These are phyloP conservation scores for Micropterix aruncella DNA, from an alignment of 2,888 invertebrate species.

Conservation along the genomic window DNA sequence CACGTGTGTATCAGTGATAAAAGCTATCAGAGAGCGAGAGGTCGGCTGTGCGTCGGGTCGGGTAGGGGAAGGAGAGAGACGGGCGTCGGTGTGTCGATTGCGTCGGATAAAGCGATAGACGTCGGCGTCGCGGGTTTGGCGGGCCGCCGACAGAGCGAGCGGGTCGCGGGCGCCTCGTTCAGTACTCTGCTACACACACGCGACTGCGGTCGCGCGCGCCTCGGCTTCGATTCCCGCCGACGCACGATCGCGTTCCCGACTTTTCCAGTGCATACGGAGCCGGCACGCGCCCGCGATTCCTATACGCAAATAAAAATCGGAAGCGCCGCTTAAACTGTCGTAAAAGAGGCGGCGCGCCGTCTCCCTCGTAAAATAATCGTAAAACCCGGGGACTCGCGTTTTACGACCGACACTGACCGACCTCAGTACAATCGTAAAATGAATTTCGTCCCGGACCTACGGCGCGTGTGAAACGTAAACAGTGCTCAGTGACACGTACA, in stretches of 20 bases:
- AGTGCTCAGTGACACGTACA: not conserved
- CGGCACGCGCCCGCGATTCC: not conserved
- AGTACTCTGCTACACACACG: slow-evolving; percentile 39
- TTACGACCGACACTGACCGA: not conserved
- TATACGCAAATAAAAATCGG: slow-evolving; percentile 7
- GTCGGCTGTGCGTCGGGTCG: slow-evolving; percentile 17
- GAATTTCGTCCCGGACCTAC: not conserved
- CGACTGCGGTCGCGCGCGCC: slow-evolving; percentile 43
- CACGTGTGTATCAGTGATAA: slow-evolving; percentile 8
- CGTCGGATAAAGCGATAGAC: slow-evolving; percentile 16
- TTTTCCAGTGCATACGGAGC: too few species aligned
- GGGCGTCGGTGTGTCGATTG: slow-evolving; percentile 15
- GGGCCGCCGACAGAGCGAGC: slow-evolving; percentile 13
- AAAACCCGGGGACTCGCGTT: slow-evolving; percentile 19
- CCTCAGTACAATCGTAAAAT: not conserved
- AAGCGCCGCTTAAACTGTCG: slow-evolving; percentile 30
- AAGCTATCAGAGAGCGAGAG: slow-evolving; percentile 10
- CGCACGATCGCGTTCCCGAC: slow-evolving; percentile 36
- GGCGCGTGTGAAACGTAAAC: not conserved
- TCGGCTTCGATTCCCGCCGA: slow-evolving; percentile 45
- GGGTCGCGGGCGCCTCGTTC: not conserved
- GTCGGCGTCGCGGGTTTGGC: slow-evolving; percentile 24
- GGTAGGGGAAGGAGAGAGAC: slow-evolving; percentile 14
- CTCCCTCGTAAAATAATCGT: slow-evolving; percentile 41
- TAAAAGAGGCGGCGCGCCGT: slow-evolving; percentile 25